A percentile compares a stretch with the other conserved stretches of the same genome.
Conservation (phyloP, 1,140 invertebrate species). For the Drosophila simulans region DNA sequence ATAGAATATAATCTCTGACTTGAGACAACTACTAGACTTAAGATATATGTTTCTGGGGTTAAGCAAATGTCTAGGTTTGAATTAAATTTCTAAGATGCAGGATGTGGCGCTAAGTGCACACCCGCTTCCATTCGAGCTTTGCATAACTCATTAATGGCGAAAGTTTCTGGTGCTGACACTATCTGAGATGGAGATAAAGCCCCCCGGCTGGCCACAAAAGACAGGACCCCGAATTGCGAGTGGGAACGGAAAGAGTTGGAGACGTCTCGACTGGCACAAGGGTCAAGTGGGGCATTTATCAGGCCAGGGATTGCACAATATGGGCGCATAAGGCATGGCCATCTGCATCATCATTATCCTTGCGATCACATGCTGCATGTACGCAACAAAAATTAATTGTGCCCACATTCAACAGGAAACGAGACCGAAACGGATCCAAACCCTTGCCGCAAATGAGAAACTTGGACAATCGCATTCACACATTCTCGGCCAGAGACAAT, state of each 20-base stretch:
- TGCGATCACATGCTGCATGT: conserved; percentile 35
- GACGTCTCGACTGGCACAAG: neutral
- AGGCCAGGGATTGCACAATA: conserved; percentile 40
- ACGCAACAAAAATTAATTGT: conserved; percentile 69
- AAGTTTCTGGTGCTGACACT: conserved; percentile 44
- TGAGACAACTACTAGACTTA: neutral
- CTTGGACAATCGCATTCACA: conserved; percentile 76
- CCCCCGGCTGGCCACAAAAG: conserved; percentile 25
- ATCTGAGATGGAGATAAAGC: conserved; percentile 33
- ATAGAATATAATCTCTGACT: too few relatives aligned
- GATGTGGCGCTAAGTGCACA: conserved; percentile 42
- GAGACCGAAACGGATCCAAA: conserved; percentile 33
- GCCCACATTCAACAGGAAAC: conserved; percentile 71
- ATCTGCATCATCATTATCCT: conserved; percentile 42
- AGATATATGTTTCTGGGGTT: conserved; percentile 6
- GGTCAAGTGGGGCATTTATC: conserved; percentile 44
- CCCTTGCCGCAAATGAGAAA: conserved; percentile 51
- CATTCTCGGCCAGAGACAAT: conserved; percentile 73
- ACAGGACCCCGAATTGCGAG: conserved; percentile 1
- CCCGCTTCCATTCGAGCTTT: conserved; percentile 13
- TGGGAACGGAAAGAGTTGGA: neutral
- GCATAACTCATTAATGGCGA: conserved; percentile 51
- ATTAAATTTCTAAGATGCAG: conserved; percentile 54
- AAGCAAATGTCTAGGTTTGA: conserved; percentile 18
- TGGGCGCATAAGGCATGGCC: conserved; percentile 32